phyloP scores from a whole-genome alignment of 2,113 vertebrate species.

The Hippotragus niger region DNA sequence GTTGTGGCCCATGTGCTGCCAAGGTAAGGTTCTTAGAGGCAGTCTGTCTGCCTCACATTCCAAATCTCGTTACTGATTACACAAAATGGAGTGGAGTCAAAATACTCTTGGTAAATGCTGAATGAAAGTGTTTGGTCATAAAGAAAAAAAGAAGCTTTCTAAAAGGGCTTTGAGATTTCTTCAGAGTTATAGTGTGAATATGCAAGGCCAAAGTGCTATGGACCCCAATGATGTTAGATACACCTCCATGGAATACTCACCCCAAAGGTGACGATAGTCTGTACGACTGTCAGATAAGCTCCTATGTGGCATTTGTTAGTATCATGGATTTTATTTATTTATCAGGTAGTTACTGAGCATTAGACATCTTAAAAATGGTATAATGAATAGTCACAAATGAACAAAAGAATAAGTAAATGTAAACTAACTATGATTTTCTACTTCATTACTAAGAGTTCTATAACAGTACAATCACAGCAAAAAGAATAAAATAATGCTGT shows the following conservation, averaged over 20 bases:
- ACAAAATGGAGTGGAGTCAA: background rate
- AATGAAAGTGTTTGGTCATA: background rate
- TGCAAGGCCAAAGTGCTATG: background rate
- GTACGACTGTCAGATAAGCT: background rate
- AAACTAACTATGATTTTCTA: background rate
- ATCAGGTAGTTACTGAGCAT: background rate
- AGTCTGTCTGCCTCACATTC: background rate
- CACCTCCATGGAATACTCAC: background rate
- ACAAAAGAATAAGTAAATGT: background rate
- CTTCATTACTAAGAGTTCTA: background rate
- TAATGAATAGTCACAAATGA: background rate
- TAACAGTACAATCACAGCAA: background rate
- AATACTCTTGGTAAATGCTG: background rate
- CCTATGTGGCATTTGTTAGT: background rate
- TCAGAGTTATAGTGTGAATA: background rate
- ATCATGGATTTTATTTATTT: background rate
- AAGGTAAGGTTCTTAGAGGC: background rate
- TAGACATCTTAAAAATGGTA: background rate
- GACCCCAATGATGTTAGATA: background rate
- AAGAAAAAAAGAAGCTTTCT: background rate
- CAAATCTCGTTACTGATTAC: background rate
- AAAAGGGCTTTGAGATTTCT: background rate
- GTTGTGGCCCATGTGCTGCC: fast-evolving
- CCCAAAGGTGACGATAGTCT: background rate
- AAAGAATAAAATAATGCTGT: background rate